Base-by-base conservation (phyloP, 2,888 invertebrate species). In the Anorthoa munda region DNA sequence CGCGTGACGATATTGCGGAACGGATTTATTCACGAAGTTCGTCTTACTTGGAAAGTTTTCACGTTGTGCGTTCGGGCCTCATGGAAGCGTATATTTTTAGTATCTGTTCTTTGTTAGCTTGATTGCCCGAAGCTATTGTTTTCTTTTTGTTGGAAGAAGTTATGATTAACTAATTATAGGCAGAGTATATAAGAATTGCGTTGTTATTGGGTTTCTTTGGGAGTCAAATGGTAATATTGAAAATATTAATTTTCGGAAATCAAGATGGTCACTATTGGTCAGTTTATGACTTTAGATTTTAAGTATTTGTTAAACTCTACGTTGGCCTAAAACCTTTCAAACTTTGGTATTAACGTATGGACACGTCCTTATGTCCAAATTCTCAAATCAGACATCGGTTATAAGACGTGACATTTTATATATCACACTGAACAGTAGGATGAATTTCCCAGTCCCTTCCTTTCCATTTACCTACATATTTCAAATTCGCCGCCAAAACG, bases 1-100 rank as follows among this genome's bases (percentile, higher is more conserved):
- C 79, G 86, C 86, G 87, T 87, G 87, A 81, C 75, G 59, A 50
- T 61, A 64, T 68, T 56, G 74, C 39, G n/a, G n/a, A 46, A 21
- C 53, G 77, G 72, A 68, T 76, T 78, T 82, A 75, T 75, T 75
- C 67, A 72, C 58, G 21, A 77, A 81, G 67, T 81, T 87, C 21
- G 23, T 26, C 61, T 58, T 77, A 77, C 75, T 77, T 71, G 45
- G 59, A 66, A 85, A 86, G 65, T 81, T 85, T 77, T 74, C 87
- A 66, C 79, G 70, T 74, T 65, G 79, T 86, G 78, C 85, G 66
- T 71, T 81, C 75, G 31, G n/a, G 56, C 58, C 50, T 60, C 58
- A 4, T 59, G 55, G 66, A 13, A 71, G 71, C 48, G 21, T 72
- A 69, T 77, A 78, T 83, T 81, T 61, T 61, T 56, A 70, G 26